Evolutionary conservation across 1,140 invertebrate species (phyloP), one percentile per base, ranked within the genome.

Genomic region (Leptoteleia sp.): DNA sequence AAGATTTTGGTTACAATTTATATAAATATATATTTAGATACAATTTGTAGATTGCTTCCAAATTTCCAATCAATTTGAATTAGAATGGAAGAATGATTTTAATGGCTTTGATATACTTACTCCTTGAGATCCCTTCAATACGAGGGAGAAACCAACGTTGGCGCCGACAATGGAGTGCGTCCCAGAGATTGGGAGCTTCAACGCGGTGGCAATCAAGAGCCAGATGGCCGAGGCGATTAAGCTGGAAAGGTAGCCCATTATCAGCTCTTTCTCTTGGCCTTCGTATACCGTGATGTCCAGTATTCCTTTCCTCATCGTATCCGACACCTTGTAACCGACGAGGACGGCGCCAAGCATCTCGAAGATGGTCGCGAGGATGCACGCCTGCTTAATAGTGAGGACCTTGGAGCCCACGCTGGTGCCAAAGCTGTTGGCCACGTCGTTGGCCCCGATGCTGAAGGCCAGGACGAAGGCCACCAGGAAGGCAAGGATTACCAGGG

Each of bases 141-240:
- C 96, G 27, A 99, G 90, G 5, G 96, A 97, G 88, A 99, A 99
- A n/a, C 98, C 98, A 70, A 99, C 93, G 2, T 97, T 98, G 7
- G 98, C 97, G n/a, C 98, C 98, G 16, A 99, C 98, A 82, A 99
- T 99, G 71, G 96, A 98, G 91, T 99, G 98, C 0, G 98, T 99
- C 17, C 97, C 97, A 17, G 98, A 99, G 48, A 99, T 98, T 4
- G 98, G 98, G 75, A 99, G 90, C 76, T 97, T 95, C 42, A 99
- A 90, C 79, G 97, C 96, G 1, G 98, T 99, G 0, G 98, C 98
- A 1, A 97, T 85, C 48, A 99, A 90, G 80, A 99, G 90, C 98
- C 98, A 99, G 6, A 95, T 91, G 40, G 96, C 97, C 52, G 96
- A 96, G 13, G 97, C 94, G 35, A 93, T 94, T 31, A 99, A 89